phyloP scores from a whole-genome alignment of 2,113 vertebrate species.

The Thryonomys swinderianus region DNA sequence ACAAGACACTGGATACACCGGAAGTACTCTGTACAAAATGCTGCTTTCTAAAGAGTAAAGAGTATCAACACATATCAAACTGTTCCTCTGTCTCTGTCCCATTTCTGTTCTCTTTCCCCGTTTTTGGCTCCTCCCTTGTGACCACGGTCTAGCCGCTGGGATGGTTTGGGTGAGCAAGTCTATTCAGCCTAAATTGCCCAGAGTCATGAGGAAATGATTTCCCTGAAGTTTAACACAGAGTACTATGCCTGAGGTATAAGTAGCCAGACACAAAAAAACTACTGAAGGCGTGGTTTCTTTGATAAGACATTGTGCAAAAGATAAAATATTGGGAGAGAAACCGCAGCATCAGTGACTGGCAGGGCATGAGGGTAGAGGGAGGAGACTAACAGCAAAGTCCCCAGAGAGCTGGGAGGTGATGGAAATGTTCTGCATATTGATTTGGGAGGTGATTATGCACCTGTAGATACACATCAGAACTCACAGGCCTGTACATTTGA shows the following conservation, averaged over 20 bases:
- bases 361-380: background rate
- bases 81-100: background rate
- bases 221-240: slow-evolving; percentile 43
- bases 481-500: background rate
- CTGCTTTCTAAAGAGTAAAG: background rate
- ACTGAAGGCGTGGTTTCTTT: slow-evolving; percentile 11
- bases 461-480: background rate
- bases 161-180: slow-evolving; percentile 8
- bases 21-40: background rate
- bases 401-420: background rate
- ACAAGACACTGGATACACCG: background rate
- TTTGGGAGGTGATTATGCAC: background rate
- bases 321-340: slow-evolving; percentile 34
- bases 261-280: background rate
- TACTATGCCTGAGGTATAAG: slow-evolving; percentile 52
- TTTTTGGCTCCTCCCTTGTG: background rate
- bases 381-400: background rate
- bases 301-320: background rate
- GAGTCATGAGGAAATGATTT: slow-evolving; percentile 24
- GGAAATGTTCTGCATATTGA: background rate
- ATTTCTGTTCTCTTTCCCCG: background rate
- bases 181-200: slow-evolving; percentile 52
- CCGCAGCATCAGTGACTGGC: background rate
- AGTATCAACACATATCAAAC: background rate
- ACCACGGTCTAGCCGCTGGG: background rate